Evolutionary conservation across 2,888 invertebrate genomes (phyloP).

Genomic region (Standfussiana lucernea): DNA sequence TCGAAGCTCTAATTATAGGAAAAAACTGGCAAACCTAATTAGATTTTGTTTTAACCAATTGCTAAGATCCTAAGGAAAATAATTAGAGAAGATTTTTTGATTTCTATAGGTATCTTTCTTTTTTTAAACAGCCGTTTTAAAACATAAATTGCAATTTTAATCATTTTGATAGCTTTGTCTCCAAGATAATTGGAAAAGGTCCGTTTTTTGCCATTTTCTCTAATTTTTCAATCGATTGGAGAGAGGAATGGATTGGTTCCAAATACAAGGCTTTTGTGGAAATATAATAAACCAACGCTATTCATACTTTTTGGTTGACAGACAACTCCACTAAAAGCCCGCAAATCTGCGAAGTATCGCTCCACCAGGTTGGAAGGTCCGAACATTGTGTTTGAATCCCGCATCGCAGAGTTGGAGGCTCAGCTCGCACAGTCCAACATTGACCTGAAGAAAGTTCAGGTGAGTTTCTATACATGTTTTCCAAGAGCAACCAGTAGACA

Average conservation of each 20-base stretch:
- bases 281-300: background rate
- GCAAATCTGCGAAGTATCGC: slow-evolving; percentile 78
- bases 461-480: slow-evolving; percentile 62
- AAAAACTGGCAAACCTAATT: too few relatives aligned
- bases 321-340: slow-evolving; percentile 82
- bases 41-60: too few relatives aligned
- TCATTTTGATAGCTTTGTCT: too few relatives aligned
- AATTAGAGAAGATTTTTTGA: too few relatives aligned
- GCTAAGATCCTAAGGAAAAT: too few relatives aligned
- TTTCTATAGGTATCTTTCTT: too few relatives aligned
- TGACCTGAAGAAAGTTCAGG: slow-evolving; percentile 93
- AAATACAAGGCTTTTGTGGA: background rate
- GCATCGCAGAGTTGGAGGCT: slow-evolving; percentile 96
- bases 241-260: background rate
- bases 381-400: slow-evolving; percentile 95
- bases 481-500: background rate
- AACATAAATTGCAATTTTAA: too few relatives aligned
- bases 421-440: slow-evolving; percentile 95
- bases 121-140: too few relatives aligned
- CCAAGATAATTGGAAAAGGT: too few relatives aligned
- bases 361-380: slow-evolving; percentile 92
- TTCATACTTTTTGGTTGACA: slow-evolving; percentile 34
- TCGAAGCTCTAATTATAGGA: too few relatives aligned
- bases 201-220: background rate
- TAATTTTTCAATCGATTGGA: background rate